These are phyloP conservation scores for Caenorhabditis sp. DNA, from an alignment of 2,888 invertebrate genomes.

Conservation along the genomic window DNA sequence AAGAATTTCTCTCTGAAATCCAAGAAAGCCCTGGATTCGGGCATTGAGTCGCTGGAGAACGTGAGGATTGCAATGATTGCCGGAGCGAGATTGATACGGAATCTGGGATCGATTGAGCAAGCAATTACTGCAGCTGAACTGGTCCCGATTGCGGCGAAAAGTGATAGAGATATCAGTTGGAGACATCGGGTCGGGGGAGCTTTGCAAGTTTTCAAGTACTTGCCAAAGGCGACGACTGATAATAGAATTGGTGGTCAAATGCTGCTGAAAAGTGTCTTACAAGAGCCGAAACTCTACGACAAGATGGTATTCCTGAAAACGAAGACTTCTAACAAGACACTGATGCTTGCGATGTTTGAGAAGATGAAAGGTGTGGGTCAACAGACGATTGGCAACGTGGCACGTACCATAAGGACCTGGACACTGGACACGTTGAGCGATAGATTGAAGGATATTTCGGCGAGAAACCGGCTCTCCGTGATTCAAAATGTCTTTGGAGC, in stretches of 20 bases:
- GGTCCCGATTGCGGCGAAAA: background rate
- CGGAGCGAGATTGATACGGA: constrained; percentile 11
- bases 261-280: background rate
- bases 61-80: constrained; percentile 1
- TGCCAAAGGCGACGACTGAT: background rate
- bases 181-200: background rate
- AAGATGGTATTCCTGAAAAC: background rate
- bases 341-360: background rate
- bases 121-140: background rate
- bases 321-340: background rate
- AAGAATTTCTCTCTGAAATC: too few species aligned
- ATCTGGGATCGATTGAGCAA: background rate
- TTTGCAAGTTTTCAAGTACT: background rate
- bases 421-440: background rate
- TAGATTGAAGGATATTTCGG: background rate
- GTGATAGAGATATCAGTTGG: background rate
- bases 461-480: background rate
- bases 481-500: background rate
- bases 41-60: constrained; percentile 2
- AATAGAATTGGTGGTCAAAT: background rate
- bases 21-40: background rate
- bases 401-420: background rate
- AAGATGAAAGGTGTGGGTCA: background rate
- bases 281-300: background rate
- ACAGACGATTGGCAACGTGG: background rate